These are phyloP conservation scores for Pipa parva DNA, from an alignment of 2,113 vertebrate genomes.

Conservation along the genomic window DNA sequence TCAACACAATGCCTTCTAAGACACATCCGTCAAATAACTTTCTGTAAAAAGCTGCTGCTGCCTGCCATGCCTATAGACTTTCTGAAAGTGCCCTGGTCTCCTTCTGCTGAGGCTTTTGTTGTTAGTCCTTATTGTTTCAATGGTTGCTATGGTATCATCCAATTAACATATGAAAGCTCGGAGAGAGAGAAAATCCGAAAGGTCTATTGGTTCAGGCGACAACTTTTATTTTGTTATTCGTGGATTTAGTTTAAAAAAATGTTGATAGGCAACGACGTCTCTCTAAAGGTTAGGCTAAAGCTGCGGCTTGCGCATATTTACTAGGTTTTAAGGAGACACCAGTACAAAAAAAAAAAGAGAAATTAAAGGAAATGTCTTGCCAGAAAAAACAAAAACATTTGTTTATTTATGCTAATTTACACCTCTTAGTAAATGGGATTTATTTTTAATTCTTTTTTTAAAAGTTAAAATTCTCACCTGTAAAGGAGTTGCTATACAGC, in stretches of 20 bases:
- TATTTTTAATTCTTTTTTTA: too few relatives aligned
- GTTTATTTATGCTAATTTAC: too few relatives aligned
- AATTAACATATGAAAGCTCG: slow-evolving; percentile 76
- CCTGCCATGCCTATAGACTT: slow-evolving; percentile 51
- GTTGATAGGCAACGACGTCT: too few relatives aligned
- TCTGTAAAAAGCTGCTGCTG: slow-evolving; percentile 49
- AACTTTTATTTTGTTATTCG: slow-evolving; percentile 54
- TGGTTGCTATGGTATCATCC: slow-evolving; percentile 73
- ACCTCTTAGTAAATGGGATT: too few relatives aligned
- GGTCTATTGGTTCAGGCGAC: slow-evolving; percentile 66
- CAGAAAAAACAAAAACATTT: too few relatives aligned
- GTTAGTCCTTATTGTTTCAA: slow-evolving; percentile 61
- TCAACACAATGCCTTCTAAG: slow-evolving; percentile 51
- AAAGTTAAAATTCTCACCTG: too few relatives aligned
- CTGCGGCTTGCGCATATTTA: too few relatives aligned
- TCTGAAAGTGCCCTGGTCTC: slow-evolving; percentile 58
- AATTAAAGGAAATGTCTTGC: too few relatives aligned
- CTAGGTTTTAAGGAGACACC: too few relatives aligned
- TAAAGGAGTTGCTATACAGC: too few relatives aligned
- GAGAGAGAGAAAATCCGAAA: slow-evolving; percentile 45
- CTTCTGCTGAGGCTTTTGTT: slow-evolving; percentile 68
- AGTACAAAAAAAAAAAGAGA: too few relatives aligned
- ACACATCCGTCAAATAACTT: slow-evolving; percentile 59
- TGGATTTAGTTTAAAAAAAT: slow-evolving; percentile 45
- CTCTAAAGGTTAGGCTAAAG: too few relatives aligned